Percentiles rank a stretch among this genome's conserved stretches.
Conservation (phyloP, 2,797 vertebrate species). For the Gymnoscopelus microlampas region DNA sequence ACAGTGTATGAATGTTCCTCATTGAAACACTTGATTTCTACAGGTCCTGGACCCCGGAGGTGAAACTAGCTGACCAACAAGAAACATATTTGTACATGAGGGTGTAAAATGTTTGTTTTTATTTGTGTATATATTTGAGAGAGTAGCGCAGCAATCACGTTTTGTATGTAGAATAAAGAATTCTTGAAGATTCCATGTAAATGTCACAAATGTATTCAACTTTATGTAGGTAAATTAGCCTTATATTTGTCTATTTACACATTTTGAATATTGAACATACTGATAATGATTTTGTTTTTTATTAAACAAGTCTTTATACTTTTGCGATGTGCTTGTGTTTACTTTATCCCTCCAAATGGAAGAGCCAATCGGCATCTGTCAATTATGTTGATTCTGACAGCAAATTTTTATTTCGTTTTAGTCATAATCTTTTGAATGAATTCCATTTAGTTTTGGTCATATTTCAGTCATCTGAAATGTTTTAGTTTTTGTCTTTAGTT, state of each 20-base stretch:
- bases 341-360: not conserved
- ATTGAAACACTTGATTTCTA: constrained; percentile 11
- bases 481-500: too few relatives aligned
- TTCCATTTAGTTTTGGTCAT: too few relatives aligned
- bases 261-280: too few relatives aligned
- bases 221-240: too few relatives aligned
- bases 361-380: too few relatives aligned
- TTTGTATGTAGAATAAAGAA: constrained; percentile 20
- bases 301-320: too few relatives aligned
- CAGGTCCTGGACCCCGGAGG: constrained; percentile 52
- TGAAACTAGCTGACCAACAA: constrained; percentile 26
- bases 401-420: too few relatives aligned
- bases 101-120: constrained; percentile 55
- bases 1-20: not conserved
- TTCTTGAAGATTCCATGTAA: constrained; percentile 33
- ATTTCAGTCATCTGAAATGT: too few relatives aligned
- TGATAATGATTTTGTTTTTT: too few relatives aligned
- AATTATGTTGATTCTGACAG: too few relatives aligned
- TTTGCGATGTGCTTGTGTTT: not conserved
- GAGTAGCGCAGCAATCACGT: constrained; percentile 3
- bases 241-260: too few relatives aligned
- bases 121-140: constrained; percentile 61
- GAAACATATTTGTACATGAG: constrained; percentile 56
- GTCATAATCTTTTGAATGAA: too few relatives aligned
- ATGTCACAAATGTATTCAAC: constrained; percentile 4